phyloP scores from a whole-genome alignment of 2,797 vertebrate species.

The Microcaecilia unicolor region DNA sequence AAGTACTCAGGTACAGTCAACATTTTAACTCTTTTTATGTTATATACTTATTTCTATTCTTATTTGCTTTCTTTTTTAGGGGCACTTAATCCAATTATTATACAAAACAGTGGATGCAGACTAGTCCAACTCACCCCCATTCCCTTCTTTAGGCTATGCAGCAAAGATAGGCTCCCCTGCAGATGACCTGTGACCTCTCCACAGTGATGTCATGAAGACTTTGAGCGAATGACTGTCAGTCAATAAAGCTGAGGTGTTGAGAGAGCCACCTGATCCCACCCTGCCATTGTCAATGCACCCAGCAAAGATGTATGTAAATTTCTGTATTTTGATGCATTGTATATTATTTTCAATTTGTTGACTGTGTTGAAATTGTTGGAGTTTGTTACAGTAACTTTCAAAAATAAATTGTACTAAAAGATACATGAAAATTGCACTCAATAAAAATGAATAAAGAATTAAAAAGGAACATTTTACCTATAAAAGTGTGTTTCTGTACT shows the following conservation, averaged over 20 bases:
- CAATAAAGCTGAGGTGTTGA: too few species aligned
- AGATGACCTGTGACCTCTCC: not conserved
- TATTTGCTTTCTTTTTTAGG: constrained; percentile 12
- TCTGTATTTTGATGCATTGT: constrained; percentile 41
- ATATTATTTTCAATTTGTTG: constrained; percentile 43
- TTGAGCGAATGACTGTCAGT: too few species aligned
- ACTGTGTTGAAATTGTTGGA: constrained; percentile 59
- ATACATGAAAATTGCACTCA: constrained; percentile 55
- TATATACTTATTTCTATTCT: not conserved
- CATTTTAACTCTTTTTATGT: too few species aligned
- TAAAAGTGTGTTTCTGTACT: too few species aligned
- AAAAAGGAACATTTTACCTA: too few species aligned
- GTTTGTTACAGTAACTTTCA: constrained; percentile 62
- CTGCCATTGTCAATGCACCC: not conserved
- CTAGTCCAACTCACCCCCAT: not conserved
- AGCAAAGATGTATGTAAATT: constrained; percentile 17
- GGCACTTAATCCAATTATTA: not conserved
- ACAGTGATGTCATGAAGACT: not conserved
- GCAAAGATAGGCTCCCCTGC: not conserved
- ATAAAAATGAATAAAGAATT: constrained; percentile 56
- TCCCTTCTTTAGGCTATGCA: constrained; percentile 1
- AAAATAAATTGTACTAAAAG: constrained; percentile 58
- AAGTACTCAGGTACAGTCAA: too few species aligned
- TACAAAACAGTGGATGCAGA: not conserved
- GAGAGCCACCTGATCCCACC: not conserved